A percentile compares a stretch with the other conserved stretches of the same genome.
Conservation (phyloP, 1,140 invertebrate genomes). For the Bombus pascuorum region DNA sequence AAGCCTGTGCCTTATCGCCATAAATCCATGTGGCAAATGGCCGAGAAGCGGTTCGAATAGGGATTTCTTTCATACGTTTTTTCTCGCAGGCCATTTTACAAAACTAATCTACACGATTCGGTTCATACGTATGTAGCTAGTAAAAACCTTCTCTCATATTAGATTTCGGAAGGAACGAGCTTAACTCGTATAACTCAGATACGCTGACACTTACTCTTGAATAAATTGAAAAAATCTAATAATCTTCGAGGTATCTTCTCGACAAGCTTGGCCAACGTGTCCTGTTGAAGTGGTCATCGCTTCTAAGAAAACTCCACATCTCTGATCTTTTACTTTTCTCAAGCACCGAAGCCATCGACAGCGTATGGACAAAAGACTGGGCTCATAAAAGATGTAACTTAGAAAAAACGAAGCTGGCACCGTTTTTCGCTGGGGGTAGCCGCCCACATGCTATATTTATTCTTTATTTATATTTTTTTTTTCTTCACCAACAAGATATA, state of each 20-base stretch:
- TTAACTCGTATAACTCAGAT: background rate
- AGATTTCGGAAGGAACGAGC: background rate
- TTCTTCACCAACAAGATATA: no score
- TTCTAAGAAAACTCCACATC: no score
- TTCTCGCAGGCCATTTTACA: background rate
- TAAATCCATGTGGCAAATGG: conserved; percentile 49
- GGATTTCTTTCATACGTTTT: conserved; percentile 25
- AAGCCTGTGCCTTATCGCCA: conserved; percentile 54
- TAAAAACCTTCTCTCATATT: background rate
- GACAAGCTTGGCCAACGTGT: background rate
- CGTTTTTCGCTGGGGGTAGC: no score
- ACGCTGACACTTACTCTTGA: background rate
- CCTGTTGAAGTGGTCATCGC: no score
- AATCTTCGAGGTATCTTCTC: background rate
- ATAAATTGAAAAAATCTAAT: background rate
- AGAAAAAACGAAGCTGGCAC: no score
- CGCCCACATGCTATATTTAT: no score
- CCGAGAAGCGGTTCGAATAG: conserved; percentile 29
- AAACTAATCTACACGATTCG: conserved; percentile 8
- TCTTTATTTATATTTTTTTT: no score
- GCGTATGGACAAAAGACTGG: no score
- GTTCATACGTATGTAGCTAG: background rate
- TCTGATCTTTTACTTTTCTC: no score
- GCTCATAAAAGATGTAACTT: no score
- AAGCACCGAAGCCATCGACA: no score